Evolutionary conservation across 1,140 invertebrate genomes (phyloP).

Genomic region (Aricia agestis): DNA sequence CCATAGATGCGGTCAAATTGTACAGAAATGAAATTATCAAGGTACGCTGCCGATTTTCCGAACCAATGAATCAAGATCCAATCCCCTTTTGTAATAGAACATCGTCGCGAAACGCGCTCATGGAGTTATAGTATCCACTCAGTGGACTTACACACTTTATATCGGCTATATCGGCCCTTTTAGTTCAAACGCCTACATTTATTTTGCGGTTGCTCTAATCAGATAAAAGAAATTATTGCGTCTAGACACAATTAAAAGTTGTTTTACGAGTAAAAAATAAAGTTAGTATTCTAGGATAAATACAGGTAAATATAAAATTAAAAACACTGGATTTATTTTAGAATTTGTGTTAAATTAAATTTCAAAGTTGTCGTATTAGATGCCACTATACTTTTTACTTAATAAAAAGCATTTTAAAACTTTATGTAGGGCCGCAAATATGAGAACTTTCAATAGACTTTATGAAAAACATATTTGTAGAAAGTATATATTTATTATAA

Average conservation of each 20-base stretch:
- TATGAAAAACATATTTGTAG: no score
- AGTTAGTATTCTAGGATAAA: neutral
- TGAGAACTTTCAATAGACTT: no score
- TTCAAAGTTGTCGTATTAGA: no score
- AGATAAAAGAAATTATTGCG: constrained; percentile 14
- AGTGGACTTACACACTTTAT: constrained; percentile 56
- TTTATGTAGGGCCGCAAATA: no score
- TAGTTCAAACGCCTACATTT: constrained; percentile 34
- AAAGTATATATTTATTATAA: no score
- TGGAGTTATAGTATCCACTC: constrained; percentile 68
- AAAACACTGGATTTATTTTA: no score
- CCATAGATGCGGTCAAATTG: constrained; percentile 74
- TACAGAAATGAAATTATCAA: constrained; percentile 77
- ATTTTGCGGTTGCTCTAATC: neutral
- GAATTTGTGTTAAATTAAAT: no score
- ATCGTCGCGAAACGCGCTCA: constrained; percentile 68
- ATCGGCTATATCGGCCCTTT: constrained; percentile 29
- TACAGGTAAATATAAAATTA: neutral
- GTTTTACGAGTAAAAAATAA: neutral
- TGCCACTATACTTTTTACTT: no score
- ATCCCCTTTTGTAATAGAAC: constrained; percentile 76
- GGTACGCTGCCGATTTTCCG: constrained; percentile 76
- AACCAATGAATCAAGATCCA: constrained; percentile 76
- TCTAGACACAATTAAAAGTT: constrained; percentile 7
- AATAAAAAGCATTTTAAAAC: no score